These are phyloP conservation scores for Halichoerus grypus DNA, from an alignment of 2,113 vertebrate genomes.

Conservation along the genomic window DNA sequence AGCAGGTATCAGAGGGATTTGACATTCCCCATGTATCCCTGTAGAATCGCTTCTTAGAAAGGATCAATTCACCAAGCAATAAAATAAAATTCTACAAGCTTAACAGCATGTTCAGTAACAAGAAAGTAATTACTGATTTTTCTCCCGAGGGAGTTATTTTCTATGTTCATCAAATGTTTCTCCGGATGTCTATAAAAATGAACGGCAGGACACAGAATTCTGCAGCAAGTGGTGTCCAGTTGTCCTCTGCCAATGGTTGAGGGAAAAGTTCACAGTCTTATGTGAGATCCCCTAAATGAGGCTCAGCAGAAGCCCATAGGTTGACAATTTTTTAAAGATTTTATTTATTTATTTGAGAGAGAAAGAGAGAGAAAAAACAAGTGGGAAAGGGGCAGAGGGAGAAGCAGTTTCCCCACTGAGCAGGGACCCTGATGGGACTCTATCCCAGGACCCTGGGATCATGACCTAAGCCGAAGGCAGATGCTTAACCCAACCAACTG, in stretches of 20 bases:
- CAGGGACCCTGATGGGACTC: neutral
- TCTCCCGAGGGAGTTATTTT: constrained; percentile 40
- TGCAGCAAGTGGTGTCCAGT: neutral
- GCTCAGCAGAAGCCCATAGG: neutral
- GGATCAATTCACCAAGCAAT: neutral
- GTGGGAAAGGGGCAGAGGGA: neutral
- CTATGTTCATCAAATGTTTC: neutral
- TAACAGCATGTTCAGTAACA: neutral
- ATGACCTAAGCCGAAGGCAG: neutral
- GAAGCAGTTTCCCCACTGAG: neutral
- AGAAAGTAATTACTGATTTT: constrained; percentile 45
- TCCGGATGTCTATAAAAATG: neutral
- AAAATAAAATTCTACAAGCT: constrained; percentile 24
- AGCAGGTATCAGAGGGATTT: neutral
- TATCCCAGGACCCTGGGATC: neutral
- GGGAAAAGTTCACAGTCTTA: neutral
- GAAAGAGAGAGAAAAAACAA: neutral
- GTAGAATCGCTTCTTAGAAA: neutral
- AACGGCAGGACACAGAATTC: neutral
- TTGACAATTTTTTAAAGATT: neutral
- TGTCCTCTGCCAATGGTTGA: neutral
- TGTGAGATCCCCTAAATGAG: neutral
- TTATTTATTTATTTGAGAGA: neutral
- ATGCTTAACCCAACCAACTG: neutral
- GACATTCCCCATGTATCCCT: neutral